These are phyloP conservation scores for Orthochromis malagaraziensis DNA, from an alignment of 2,113 vertebrate genomes.

Conservation along the genomic window DNA sequence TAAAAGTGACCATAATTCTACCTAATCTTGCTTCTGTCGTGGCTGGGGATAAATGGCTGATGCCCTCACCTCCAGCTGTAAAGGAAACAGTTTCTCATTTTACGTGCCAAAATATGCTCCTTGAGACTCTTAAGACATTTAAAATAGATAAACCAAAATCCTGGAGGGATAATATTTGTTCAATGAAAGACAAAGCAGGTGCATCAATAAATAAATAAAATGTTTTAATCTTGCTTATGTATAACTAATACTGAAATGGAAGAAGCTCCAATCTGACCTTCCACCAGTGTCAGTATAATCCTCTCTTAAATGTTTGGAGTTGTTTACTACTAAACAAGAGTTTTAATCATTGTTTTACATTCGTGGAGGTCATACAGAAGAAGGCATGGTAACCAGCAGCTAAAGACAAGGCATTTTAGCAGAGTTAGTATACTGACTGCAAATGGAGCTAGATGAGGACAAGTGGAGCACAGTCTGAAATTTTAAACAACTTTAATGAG, in stretches of 20 bases:
- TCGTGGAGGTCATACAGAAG: not conserved
- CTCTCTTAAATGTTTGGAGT: not conserved
- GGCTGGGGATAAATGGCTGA: conserved; percentile 23
- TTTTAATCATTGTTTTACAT: not conserved
- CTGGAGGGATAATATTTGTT: not conserved
- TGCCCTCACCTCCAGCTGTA: conserved; percentile 28
- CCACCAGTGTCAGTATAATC: not conserved
- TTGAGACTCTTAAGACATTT: not conserved
- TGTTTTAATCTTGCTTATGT: not conserved
- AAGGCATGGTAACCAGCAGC: not conserved
- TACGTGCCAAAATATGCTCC: not conserved
- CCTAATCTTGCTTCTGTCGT: conserved; percentile 55
- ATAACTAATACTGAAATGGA: not conserved
- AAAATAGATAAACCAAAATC: not conserved
- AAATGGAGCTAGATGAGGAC: not conserved
- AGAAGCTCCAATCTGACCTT: not conserved
- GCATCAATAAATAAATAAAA: not conserved
- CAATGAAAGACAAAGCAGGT: not conserved
- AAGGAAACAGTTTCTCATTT: conserved; percentile 33
- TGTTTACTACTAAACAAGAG: not conserved
- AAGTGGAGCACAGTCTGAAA: not conserved
- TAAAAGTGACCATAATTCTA: conserved; percentile 51
- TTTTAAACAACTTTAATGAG: not conserved
- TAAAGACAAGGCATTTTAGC: not conserved
- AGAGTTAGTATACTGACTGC: conserved; percentile 16